Evolutionary conservation across 2,797 vertebrate genomes (phyloP), one percentile per base, ranked within the genome.

Genomic region (Centroberyx gerrardi): DNA sequence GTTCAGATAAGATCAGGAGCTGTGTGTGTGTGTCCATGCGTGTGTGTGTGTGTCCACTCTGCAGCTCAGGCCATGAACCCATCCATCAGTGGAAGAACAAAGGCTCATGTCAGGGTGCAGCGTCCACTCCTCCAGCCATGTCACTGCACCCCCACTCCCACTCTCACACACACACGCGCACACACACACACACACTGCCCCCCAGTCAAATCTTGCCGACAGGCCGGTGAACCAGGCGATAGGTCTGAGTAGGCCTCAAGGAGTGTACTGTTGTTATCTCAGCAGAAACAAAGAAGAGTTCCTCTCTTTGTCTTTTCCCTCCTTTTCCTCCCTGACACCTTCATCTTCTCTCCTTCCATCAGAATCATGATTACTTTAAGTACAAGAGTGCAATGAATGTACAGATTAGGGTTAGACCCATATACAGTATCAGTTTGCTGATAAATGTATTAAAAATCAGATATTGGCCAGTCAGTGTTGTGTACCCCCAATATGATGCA

Each of bases 51-150:
- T 64, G 53, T 87, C 95, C 96, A 95, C 95, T 93, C 85, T 49
- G 6, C 78, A 89, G 82, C 93, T 86, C 74, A 65, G 92, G 88
- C 91, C 91, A 73, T 69, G 75, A 92, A 94, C 93, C 84, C 94
- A 97, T 98, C 96, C 91, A 93, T 99, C 97, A 98, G 51, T 68
- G 9, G 46, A 62, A 63, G 81, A 93, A 98, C 96, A 98, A 98
- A 97, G 93, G 90, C 89, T 78, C 74, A 5, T 96, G 96, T 97
- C 97, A 97, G 74, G 33, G 92, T 92, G 71, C 76, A 76, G 83
- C 68, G 76, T 85, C 62, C 88, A 87, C 89, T 95, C 93, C 92
- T 93, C 92, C 82, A 91, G 92, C 95, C 93, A 87, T 85, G 91
- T 95, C 96, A 84, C 63, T 9, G 0, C 75, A 69, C 63, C 55